Evolutionary conservation across 92 coral and sea anemone genomes (phyloP).

Genomic region (Bergia puertoricense): DNA sequence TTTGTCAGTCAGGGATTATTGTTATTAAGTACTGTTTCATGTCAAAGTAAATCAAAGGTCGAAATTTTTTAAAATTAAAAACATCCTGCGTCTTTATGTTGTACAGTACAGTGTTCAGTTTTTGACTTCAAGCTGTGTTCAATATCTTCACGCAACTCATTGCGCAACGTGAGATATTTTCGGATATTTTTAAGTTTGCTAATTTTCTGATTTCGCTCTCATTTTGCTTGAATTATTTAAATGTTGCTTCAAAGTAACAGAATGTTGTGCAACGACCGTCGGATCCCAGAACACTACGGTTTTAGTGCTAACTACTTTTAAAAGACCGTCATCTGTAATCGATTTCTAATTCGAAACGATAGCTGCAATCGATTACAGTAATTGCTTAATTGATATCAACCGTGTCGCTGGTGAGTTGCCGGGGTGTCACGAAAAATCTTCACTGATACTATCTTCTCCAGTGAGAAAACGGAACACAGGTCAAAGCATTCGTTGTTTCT

Average conservation of each 20-base stretch:
- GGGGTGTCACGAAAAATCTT: constrained; percentile 2
- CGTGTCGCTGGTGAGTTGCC: not conserved
- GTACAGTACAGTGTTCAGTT: not conserved
- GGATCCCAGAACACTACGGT: not conserved
- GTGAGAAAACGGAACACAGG: not conserved
- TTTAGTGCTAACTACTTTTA: constrained; percentile 38
- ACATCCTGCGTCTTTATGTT: not conserved
- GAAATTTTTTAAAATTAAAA: constrained; percentile 21
- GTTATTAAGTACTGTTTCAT: constrained; percentile 26
- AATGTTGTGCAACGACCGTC: not conserved
- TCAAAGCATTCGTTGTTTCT: not conserved
- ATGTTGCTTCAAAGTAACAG: not conserved
- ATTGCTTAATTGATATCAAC: constrained; percentile 54
- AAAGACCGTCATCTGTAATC: constrained; percentile 51
- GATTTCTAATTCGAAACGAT: constrained; percentile 70
- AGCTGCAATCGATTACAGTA: constrained; percentile 61
- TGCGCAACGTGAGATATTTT: not conserved
- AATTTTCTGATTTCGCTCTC: too few relatives aligned
- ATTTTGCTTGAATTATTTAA: not conserved
- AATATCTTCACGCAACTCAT: not conserved
- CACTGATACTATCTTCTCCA: not conserved
- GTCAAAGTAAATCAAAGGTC: constrained; percentile 20
- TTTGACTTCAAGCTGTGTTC: not conserved
- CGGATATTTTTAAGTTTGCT: not conserved
- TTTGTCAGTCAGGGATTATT: constrained; percentile 31